phyloP scores from a whole-genome alignment of 2,888 invertebrate species.

The Melipona beecheii region DNA sequence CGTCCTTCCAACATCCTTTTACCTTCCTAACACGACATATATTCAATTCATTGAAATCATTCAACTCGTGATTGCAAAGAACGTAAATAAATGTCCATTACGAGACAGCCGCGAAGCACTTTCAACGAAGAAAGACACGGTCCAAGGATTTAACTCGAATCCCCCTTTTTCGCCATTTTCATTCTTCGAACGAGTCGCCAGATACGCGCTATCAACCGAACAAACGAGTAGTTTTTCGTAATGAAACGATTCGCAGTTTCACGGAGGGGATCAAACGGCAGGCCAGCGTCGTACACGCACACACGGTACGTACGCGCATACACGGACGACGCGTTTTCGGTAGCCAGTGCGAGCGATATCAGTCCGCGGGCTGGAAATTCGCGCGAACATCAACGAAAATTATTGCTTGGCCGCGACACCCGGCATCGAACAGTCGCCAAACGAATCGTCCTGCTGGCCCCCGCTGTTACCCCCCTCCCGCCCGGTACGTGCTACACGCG shows the following conservation, averaged over 20 bases:
- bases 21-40: too few relatives aligned
- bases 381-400: conserved; percentile 53
- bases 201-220: neutral
- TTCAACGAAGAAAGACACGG: too few relatives aligned
- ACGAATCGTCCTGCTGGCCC: conserved; percentile 10
- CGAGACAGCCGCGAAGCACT: too few relatives aligned
- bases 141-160: too few relatives aligned
- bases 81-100: too few relatives aligned
- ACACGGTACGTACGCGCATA: neutral
- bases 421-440: conserved; percentile 16
- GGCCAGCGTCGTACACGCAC: conserved; percentile 1
- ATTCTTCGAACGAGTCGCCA: neutral
- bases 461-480: conserved; percentile 1
- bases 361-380: conserved; percentile 44
- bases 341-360: conserved; percentile 16
- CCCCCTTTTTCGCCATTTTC: too few relatives aligned
- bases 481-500: neutral
- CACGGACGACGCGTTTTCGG: neutral
- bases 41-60: too few relatives aligned
- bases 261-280: conserved; percentile 11
- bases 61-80: too few relatives aligned
- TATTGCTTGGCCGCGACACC: conserved; percentile 27
- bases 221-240: neutral
- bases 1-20: too few relatives aligned
- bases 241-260: neutral